Evolutionary conservation across 2,113 vertebrate genomes (phyloP), one percentile per base, ranked within the genome.

Genomic region (Rhinolophus sinicus): DNA sequence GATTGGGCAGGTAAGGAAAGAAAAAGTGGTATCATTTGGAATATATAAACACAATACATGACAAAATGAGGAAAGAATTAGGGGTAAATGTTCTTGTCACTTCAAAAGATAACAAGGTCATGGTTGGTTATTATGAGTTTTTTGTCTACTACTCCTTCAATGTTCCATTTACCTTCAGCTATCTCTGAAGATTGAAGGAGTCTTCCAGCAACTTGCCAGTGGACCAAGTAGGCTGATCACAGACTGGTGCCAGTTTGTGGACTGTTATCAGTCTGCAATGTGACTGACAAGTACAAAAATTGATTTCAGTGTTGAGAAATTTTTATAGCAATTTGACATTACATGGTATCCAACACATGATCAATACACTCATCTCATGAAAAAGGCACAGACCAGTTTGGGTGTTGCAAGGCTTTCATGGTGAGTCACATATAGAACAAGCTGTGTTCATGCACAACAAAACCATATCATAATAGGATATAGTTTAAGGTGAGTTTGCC

Each of bases 321-420:
- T 96, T 86, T 64, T 70, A 93, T 13, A 90, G 70, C 83, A 78
- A 75, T 65, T 58, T 89, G 84, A 89, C 16, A 80, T 69, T 33
- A 56, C 13, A 14, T 95, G 84, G 69, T 60, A 56, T 21, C 72
- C 88, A 89, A 88, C 35, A 40, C 35, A 60, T 65, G 44, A 54
- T 52, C 50, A 24, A 26, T 3, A 73, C 50, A 73, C n/a, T 62
- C 77, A 88, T 62, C 52, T 70, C 11, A 11, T n/a, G 65, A 62
- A 75, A 52, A n/a, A 44, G 33, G 47, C 33, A 30, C 87, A 80
- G 87, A 73, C 38, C 76, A 44, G 24, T 67, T 12, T 78, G 64
- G 83, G 50, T 44, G n/a, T 47, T 38, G 28, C 22, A 44, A 76
- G 76, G 73, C 58, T 67, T 54, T n/a, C 44, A 2, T 15, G n/a